Conservation (phyloP, 2,113 vertebrate species). For the Ailurus styani region DNA sequence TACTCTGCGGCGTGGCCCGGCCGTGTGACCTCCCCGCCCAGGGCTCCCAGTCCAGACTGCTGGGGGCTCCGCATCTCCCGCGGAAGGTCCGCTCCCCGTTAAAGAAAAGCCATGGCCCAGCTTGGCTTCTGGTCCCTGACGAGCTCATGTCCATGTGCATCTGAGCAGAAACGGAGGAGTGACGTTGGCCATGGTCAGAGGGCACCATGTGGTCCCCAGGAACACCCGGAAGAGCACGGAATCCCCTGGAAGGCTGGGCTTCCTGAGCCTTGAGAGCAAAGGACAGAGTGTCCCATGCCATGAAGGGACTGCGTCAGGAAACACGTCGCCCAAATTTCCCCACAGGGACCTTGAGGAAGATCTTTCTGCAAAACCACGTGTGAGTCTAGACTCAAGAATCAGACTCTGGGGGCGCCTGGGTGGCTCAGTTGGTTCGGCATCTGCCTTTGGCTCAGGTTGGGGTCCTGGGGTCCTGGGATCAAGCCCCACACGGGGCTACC, state of each 20-base stretch:
- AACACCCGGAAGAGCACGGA: fast-evolving
- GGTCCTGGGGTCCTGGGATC: too few relatives aligned
- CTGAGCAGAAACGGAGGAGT: neutral
- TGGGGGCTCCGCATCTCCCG: fast-evolving
- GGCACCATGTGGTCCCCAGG: neutral
- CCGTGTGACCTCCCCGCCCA: fast-evolving
- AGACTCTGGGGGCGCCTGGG: too few relatives aligned
- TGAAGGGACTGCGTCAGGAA: fast-evolving
- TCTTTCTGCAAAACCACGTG: neutral
- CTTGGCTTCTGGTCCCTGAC: fast-evolving
- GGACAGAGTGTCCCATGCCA: fast-evolving
- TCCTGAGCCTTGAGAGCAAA: fast-evolving
- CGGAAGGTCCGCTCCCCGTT: fast-evolving
- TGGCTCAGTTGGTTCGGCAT: too few relatives aligned
- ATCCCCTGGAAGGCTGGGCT: fast-evolving
- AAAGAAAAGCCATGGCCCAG: fast-evolving
- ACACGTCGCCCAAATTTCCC: fast-evolving
- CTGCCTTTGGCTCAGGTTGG: too few relatives aligned
- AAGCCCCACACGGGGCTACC: too few relatives aligned
- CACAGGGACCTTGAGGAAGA: fast-evolving
- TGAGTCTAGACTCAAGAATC: neutral
- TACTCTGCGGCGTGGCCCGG: fast-evolving
- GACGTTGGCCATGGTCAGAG: fast-evolving
- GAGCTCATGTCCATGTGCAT: fast-evolving
- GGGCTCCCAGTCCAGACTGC: neutral